Base-by-base conservation (phyloP, 2,888 invertebrate species). In the Yponomeuta cagnagella region DNA sequence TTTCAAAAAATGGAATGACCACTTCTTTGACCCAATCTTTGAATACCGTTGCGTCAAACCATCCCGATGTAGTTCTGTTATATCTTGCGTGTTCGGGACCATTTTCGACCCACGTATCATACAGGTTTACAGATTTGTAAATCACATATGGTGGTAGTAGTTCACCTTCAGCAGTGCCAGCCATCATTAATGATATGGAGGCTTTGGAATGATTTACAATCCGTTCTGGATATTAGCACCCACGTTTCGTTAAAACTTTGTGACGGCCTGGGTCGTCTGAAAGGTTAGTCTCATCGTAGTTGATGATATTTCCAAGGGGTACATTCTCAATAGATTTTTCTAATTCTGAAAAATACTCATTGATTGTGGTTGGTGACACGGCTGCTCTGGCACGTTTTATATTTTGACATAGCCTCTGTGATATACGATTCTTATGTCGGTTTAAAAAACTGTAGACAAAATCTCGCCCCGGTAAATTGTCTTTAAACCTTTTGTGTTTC, bases 61-160 rank as follows among this genome's bases (percentile, higher is more conserved):
- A 86, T 2, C 85, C 88, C 66, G 78, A 80, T 70, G 73, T 73
- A 3, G 82, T 79, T 1, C 83, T 58, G 74, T 85, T 87, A 73
- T 85, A 90, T 6, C 82, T 69, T 72, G 79, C 65, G 68, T 78
- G 75, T 71, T 69, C n/a, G 30, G 85, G 86, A 9, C 88, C 89
- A 69, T 80, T 79, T 74, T 75, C 74, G 8, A 75, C 79, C 88
- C 89, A 90, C 9, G 81, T 78, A 66, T 79, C 73, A 75, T 80
- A 85, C n/a, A 88, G 64, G 72, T 84, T 70, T 71, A 76, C 75
- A 2, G 85, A 76, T 76, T 88, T 90, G 74, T 88, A 88, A 0
- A 86, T 82, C 6, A 87, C 81, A 74, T 87, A 89, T 43, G 77
- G 77, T 6, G 86, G 85, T 48, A 87, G 73, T 3, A 83, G 30